Evolutionary conservation across 2,888 invertebrate species (phyloP).

Genomic region (Charanyca ferruginea): DNA sequence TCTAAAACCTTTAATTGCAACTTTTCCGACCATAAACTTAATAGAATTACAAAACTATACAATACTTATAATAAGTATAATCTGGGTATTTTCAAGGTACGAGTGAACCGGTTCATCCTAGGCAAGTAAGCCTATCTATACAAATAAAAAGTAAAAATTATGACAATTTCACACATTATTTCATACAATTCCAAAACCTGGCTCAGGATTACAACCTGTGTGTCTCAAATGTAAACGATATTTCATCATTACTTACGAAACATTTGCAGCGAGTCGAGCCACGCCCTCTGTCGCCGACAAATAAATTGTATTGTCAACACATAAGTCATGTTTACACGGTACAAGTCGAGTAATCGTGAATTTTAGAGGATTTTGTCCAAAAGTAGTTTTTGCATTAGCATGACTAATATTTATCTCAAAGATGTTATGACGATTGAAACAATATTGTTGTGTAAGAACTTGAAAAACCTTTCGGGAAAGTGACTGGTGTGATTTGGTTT

Average conservation of each 20-base stretch:
- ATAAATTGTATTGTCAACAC: conserved; percentile 51
- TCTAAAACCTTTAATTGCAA: conserved; percentile 1
- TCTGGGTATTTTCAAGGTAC: too few relatives aligned
- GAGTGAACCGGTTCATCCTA: too few relatives aligned
- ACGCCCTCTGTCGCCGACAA: conserved; percentile 33
- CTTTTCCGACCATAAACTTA: too few relatives aligned
- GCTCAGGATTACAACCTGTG: conserved; percentile 18
- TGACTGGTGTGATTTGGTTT: too few relatives aligned
- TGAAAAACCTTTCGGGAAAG: too few relatives aligned
- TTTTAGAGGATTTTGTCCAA: conserved; percentile 16
- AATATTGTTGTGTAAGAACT: too few relatives aligned
- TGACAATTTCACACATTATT: conserved; percentile 25
- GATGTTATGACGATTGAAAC: too few relatives aligned
- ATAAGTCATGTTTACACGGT: conserved; percentile 44
- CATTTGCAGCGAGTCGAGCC: conserved; percentile 21
- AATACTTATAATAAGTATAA: too few relatives aligned
- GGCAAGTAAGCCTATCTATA: too few relatives aligned
- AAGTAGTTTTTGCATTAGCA: not conserved
- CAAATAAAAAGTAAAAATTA: too few relatives aligned
- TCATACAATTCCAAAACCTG: not conserved
- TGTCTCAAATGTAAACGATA: not conserved
- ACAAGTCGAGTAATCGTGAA: conserved; percentile 28
- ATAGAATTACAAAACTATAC: too few relatives aligned
- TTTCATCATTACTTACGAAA: conserved; percentile 21
- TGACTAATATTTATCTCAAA: not conserved